phyloP scores from a whole-genome alignment of 2,113 vertebrate species.

The Mohoua ochrocephala region DNA sequence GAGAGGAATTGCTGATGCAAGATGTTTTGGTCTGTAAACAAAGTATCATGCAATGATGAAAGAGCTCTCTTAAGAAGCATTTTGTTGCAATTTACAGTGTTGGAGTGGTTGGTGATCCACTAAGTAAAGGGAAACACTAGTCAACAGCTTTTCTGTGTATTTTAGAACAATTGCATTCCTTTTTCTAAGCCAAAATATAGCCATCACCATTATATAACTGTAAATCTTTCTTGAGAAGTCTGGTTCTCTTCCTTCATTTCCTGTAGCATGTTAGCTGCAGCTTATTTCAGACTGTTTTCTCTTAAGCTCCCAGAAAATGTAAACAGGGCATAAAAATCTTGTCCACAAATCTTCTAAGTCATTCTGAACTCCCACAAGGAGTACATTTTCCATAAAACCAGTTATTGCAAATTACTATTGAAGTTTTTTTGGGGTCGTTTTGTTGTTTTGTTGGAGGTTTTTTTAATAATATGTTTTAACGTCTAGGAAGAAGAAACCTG shows the following conservation, averaged over 20 bases:
- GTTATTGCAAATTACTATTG: not conserved
- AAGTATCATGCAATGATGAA: not conserved
- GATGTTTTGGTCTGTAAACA: not conserved
- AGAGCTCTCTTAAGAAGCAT: not conserved
- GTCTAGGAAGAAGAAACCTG: not conserved
- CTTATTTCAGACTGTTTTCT: slow-evolving; percentile 30
- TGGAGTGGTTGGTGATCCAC: not conserved
- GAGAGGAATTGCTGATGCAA: not conserved
- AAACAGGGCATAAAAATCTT: slow-evolving; percentile 37
- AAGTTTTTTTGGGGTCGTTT: not conserved
- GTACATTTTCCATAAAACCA: not conserved
- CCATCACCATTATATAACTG: not conserved
- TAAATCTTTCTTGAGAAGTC: slow-evolving; percentile 24
- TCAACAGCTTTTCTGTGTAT: not conserved
- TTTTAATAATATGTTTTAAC: not conserved
- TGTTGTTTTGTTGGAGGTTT: not conserved
- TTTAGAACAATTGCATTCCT: slow-evolving; percentile 20
- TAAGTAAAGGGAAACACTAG: not conserved
- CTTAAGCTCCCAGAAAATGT: slow-evolving; percentile 20
- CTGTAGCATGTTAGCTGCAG: slow-evolving; percentile 12
- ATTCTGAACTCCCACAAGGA: not conserved
- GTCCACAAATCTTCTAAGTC: not conserved
- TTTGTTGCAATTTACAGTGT: not conserved
- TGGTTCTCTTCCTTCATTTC: slow-evolving; percentile 37
- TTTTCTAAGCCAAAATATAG: slow-evolving; percentile 5